A percentile compares a stretch with the other conserved stretches of the same genome.
These are phyloP conservation scores for Timandra comae DNA, from an alignment of 2,888 invertebrate species.

Conservation along the genomic window DNA sequence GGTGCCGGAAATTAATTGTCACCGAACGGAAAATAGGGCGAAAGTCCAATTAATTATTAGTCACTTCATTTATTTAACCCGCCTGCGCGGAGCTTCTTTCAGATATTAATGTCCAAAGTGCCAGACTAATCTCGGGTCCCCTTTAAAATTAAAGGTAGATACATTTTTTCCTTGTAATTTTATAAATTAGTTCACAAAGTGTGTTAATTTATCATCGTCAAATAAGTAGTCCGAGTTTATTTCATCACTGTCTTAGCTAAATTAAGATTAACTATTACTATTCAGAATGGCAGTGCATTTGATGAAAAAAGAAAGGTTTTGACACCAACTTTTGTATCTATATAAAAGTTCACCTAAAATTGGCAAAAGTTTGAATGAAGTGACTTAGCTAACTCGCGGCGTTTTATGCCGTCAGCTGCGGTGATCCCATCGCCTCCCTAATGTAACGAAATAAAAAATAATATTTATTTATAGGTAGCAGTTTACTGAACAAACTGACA, in stretches of 20 bases:
- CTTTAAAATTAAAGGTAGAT: constrained; percentile 32
- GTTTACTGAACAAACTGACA: constrained; percentile 32
- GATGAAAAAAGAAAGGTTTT: constrained; percentile 53
- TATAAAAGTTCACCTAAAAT: constrained; percentile 58
- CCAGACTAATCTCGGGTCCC: constrained; percentile 50
- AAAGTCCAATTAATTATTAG: constrained; percentile 76
- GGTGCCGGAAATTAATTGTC: constrained; percentile 74
- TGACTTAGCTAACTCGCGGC: constrained; percentile 63
- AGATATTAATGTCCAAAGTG: constrained; percentile 64
- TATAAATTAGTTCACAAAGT: constrained; percentile 23
- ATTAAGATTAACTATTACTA: constrained; percentile 40
- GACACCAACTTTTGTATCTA: constrained; percentile 54
- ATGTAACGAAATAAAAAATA: constrained; percentile 63
- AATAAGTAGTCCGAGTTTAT: constrained; percentile 2
- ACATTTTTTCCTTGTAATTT: constrained; percentile 33
- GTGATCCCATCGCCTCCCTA: constrained; percentile 63
- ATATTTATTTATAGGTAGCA: constrained; percentile 52
- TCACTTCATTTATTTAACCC: constrained; percentile 76
- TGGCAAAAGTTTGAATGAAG: constrained; percentile 70
- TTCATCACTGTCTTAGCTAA: constrained; percentile 3
- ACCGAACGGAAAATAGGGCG: constrained; percentile 75
- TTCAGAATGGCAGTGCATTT: constrained; percentile 47
- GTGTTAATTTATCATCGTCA: constrained; percentile 12
- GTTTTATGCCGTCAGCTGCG: constrained; percentile 65
- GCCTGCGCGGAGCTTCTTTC: constrained; percentile 57